Evolutionary conservation across 1,140 invertebrate species (phyloP).

Genomic region (Andrena cerasifolii): DNA sequence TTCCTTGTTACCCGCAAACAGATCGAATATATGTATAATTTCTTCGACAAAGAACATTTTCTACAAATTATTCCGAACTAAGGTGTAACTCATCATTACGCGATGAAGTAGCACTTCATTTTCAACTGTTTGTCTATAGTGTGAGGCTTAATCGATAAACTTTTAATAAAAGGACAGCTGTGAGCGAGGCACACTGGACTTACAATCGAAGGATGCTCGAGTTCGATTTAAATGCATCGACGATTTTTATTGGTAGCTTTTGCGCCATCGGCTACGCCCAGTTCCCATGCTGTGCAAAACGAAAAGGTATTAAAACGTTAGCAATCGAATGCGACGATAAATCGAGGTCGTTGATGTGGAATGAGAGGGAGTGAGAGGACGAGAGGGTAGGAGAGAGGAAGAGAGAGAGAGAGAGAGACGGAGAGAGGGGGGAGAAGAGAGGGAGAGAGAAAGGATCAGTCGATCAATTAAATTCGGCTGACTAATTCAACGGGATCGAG

Average conservation of each 20-base stretch:
- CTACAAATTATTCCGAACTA: no score
- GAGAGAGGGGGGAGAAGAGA: neutral
- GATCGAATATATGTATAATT: no score
- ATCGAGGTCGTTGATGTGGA: slow-evolving; percentile 7
- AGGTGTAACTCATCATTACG: no score
- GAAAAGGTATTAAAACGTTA: slow-evolving; percentile 46
- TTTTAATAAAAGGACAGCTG: slow-evolving; percentile 6
- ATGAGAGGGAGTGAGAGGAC: neutral
- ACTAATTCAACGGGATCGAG: slow-evolving; percentile 56
- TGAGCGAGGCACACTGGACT: neutral
- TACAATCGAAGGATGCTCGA: neutral
- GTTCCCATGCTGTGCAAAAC: slow-evolving; percentile 5
- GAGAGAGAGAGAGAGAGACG: slow-evolving; percentile 6
- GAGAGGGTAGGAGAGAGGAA: neutral
- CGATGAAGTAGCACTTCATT: no score
- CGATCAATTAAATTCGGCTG: slow-evolving; percentile 61
- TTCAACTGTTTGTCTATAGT: no score
- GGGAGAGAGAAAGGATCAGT: slow-evolving; percentile 12
- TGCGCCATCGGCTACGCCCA: neutral
- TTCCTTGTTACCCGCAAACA: no score
- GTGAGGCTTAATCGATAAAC: neutral
- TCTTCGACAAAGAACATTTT: no score
- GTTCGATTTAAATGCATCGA: slow-evolving; percentile 11
- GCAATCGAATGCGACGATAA: slow-evolving; percentile 35
- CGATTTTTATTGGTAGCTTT: slow-evolving; percentile 29